Base-by-base conservation (phyloP, 1,140 invertebrate genomes). In the Hirudo medicinalis region DNA sequence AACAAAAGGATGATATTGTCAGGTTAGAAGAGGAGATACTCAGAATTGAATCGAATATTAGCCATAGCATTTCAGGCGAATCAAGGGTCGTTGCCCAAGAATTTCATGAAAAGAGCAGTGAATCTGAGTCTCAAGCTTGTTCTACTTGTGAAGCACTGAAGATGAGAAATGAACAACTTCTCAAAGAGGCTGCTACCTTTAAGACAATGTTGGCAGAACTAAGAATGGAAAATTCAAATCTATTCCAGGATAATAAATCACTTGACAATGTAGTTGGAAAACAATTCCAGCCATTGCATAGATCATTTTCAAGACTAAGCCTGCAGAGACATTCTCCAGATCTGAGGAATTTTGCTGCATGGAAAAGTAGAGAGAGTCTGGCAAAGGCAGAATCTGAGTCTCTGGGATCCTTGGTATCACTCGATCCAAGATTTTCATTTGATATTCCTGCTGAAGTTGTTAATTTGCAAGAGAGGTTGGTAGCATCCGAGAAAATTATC, bases 1-100 rank as follows among this genome's bases (percentile, higher is more conserved):
- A 72, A 66, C 60, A 72, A 17, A 67, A 49, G n/a, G 71, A 63
- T 22, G 71, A 72, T 27, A 43, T 67, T 27, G 27, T 54, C 6
- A 27, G 63, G 15, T 22, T 72, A 17, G 71, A 72, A n/a, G 71
- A 36, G 25, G 66, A 72, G 43, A 22, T 72, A 17, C 60, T 40
- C 25, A 69, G 66, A 32, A 29, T 72, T 17, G 71, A 72, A 22
- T 72, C 71, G 17, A 60, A 72, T 29, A 54, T 72, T 25, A 40
- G 71, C 40, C 49, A 66, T 29, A 57, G 17, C 0, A 22, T 15
- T 27, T 43, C 54, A 4, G 11, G 36, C 13, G 54, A 54, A 15
- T 32, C 32, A 22, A 25, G 15, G 54, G 55, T 60, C 6, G 27
- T 3, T 40, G 27, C 57, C 20, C 54, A 36, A 15, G 54, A 25